These are phyloP conservation scores for Battus philenor DNA, from an alignment of 1,140 invertebrate species.

Conservation along the genomic window DNA sequence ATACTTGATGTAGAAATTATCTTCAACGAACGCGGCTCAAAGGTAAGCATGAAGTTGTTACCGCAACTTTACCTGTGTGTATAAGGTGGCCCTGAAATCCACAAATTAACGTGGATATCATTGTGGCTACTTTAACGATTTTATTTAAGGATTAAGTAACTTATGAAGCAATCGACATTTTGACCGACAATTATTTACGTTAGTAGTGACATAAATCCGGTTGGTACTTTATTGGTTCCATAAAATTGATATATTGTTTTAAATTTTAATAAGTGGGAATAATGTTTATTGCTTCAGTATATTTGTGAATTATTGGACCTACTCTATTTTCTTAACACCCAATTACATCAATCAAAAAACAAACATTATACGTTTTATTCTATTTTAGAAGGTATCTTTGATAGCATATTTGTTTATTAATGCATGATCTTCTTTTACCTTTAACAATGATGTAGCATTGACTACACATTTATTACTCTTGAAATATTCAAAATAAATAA, in stretches of 20 bases:
- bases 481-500: no score
- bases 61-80: conserved; percentile 18
- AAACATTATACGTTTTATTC: no score
- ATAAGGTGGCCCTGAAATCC: conserved; percentile 56
- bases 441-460: no score
- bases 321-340: no score
- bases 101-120: conserved; percentile 32
- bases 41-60: conserved; percentile 85
- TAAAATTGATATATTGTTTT: no score
- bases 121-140: conserved; percentile 27
- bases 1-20: conserved; percentile 99
- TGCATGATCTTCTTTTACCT: no score
- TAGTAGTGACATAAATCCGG: conserved; percentile 4
- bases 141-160: conserved; percentile 8
- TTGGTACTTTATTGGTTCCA: no score
- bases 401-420: no score
- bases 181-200: not conserved
- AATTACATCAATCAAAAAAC: no score
- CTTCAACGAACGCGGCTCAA: conserved; percentile 99
- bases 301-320: conserved; percentile 14
- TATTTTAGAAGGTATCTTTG: no score
- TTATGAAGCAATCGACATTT: conserved; percentile 16
- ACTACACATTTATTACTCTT: no score
- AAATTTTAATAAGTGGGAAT: not conserved
- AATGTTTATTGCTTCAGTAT: conserved; percentile 13